A percentile compares a stretch with the other conserved stretches of the same genome.
Evolutionary conservation across 2,113 vertebrate species (phyloP).

Genomic region (Monopterus albus): DNA sequence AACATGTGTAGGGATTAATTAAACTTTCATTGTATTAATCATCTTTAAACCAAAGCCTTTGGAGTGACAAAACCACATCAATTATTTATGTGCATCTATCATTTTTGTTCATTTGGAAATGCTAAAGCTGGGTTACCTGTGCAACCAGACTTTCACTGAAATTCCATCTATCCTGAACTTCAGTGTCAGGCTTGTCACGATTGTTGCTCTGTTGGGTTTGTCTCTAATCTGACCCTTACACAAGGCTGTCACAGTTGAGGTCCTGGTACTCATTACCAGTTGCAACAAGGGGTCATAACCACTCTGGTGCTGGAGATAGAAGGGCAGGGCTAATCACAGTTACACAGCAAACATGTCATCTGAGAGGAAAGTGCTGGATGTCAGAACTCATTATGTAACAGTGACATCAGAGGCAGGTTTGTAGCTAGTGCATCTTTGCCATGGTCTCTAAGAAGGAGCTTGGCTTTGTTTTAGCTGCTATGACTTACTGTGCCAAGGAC

Average conservation of each 20-base stretch:
- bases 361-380: conserved; percentile 46
- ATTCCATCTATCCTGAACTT: conserved; percentile 15
- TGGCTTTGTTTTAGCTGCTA: not conserved
- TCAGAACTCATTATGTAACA: conserved; percentile 58
- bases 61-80: not conserved
- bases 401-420: conserved; percentile 32
- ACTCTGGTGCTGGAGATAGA: conserved; percentile 29
- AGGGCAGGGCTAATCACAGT: conserved; percentile 70
- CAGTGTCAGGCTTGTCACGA: not conserved
- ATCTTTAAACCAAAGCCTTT: too few relatives aligned
- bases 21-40: too few relatives aligned
- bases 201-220: conserved; percentile 33
- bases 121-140: conserved; percentile 5
- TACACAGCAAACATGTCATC: conserved; percentile 48
- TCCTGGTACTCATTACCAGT: conserved; percentile 66
- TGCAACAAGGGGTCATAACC: conserved; percentile 60
- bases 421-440: conserved; percentile 25
- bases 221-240: conserved; percentile 38
- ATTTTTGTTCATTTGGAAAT: not conserved
- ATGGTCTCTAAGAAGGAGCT: conserved; percentile 19
- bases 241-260: conserved; percentile 34
- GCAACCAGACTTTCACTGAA: not conserved
- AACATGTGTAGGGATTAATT: too few relatives aligned
- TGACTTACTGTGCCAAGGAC: conserved; percentile 12
- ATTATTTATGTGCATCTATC: not conserved